Percentiles rank a stretch among this genome's conserved stretches.
These are phyloP conservation scores for Alviniconcha marisindica DNA, from an alignment of 1,140 invertebrate species.

Conservation along the genomic window DNA sequence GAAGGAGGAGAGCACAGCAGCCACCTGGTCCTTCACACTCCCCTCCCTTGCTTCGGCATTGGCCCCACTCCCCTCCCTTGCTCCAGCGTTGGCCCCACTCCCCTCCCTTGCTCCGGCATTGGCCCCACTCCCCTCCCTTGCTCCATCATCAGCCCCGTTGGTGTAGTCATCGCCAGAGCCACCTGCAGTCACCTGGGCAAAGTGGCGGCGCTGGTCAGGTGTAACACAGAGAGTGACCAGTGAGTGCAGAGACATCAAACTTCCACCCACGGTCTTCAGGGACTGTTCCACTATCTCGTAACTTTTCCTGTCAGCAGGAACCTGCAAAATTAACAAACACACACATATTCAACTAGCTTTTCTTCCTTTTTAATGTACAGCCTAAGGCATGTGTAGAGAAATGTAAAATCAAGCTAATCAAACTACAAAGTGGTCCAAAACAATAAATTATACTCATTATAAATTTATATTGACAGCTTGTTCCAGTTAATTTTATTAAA, in stretches of 20 bases:
- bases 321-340: no score
- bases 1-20: background rate
- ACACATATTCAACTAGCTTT: no score
- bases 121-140: background rate
- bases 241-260: slow-evolving; percentile 7
- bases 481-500: no score
- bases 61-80: background rate
- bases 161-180: background rate
- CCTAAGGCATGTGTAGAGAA: no score
- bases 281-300: slow-evolving; percentile 17
- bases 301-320: slow-evolving; percentile 28
- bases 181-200: background rate
- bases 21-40: background rate
- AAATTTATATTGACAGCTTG: no score
- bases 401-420: no score
- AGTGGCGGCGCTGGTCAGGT: background rate
- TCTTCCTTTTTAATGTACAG: no score
- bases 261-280: slow-evolving; percentile 12
- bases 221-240: slow-evolving; percentile 6
- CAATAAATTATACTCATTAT: no score
- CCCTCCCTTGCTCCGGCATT: background rate
- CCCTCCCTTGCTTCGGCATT: background rate
- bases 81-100: no score
- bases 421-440: no score
- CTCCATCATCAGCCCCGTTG: no score